phyloP scores from a whole-genome alignment of 2,113 vertebrate species.

The Trichechus manatus region DNA sequence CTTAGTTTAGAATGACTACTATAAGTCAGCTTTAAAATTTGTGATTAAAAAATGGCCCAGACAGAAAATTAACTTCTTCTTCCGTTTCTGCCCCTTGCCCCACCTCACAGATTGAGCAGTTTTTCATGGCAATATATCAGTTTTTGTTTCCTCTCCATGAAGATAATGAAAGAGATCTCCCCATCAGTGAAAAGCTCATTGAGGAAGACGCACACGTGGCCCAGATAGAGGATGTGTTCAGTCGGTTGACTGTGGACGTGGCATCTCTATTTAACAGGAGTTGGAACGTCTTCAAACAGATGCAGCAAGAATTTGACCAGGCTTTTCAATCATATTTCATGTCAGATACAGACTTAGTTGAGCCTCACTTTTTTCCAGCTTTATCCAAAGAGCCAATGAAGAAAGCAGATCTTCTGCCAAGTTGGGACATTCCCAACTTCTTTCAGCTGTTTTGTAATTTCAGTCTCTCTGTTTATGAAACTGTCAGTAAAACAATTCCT shows the following conservation, averaged over 20 bases:
- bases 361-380: slow-evolving; percentile 73
- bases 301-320: slow-evolving; percentile 90
- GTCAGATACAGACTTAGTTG: slow-evolving; percentile 83
- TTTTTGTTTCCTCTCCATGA: slow-evolving; percentile 87
- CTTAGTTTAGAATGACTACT: slow-evolving; percentile 2
- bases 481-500: slow-evolving; percentile 90
- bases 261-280: slow-evolving; percentile 89
- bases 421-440: slow-evolving; percentile 89
- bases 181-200: slow-evolving; percentile 80
- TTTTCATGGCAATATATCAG: slow-evolving; percentile 90
- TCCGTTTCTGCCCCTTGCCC: slow-evolving; percentile 16
- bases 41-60: neutral
- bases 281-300: slow-evolving; percentile 88
- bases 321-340: slow-evolving; percentile 90
- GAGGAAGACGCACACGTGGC: slow-evolving; percentile 87
- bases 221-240: slow-evolving; percentile 91
- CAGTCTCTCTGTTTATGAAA: slow-evolving; percentile 90
- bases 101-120: slow-evolving; percentile 89
- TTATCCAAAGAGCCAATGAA: slow-evolving; percentile 81
- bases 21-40: slow-evolving; percentile 33
- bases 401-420: slow-evolving; percentile 84
- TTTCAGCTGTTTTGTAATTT: slow-evolving; percentile 93
- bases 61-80: neutral
- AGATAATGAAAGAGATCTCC: slow-evolving; percentile 77
- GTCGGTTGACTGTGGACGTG: slow-evolving; percentile 86